Evolutionary conservation across 2,888 invertebrate genomes (phyloP).

Genomic region (Hypercompe scribonia): DNA sequence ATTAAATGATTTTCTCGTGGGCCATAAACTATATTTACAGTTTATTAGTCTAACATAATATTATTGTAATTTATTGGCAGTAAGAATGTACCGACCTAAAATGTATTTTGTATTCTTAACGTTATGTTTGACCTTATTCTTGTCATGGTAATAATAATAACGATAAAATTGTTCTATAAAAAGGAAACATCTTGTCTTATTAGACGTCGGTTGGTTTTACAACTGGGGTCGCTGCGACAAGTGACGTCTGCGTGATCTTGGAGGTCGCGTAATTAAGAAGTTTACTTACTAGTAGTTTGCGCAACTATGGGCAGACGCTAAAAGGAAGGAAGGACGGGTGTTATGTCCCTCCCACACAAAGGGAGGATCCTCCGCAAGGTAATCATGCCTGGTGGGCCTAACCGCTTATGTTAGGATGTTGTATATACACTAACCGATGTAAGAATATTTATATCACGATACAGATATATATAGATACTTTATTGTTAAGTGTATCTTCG

Average conservation of each 20-base stretch:
- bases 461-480: too few species aligned
- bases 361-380: too few species aligned
- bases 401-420: too few species aligned
- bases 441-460: too few species aligned
- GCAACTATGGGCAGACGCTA: not conserved
- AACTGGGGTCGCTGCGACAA: not conserved
- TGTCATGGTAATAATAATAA: not conserved
- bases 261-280: not conserved
- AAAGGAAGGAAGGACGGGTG: too few species aligned
- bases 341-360: too few species aligned
- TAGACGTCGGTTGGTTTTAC: not conserved
- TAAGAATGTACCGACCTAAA: not conserved
- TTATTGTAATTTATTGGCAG: not conserved
- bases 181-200: not conserved
- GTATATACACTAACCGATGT: too few species aligned
- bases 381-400: too few species aligned
- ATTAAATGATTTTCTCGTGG: not conserved
- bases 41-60: not conserved
- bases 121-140: not conserved
- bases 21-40: not conserved
- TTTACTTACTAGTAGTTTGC: not conserved
- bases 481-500: too few species aligned
- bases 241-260: not conserved
- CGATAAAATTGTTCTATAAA: not conserved
- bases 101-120: not conserved